Percentiles rank a stretch among this genome's conserved stretches.
phyloP scores from a whole-genome alignment of 1,140 invertebrate genomes.

The Polypedilum pembai region DNA sequence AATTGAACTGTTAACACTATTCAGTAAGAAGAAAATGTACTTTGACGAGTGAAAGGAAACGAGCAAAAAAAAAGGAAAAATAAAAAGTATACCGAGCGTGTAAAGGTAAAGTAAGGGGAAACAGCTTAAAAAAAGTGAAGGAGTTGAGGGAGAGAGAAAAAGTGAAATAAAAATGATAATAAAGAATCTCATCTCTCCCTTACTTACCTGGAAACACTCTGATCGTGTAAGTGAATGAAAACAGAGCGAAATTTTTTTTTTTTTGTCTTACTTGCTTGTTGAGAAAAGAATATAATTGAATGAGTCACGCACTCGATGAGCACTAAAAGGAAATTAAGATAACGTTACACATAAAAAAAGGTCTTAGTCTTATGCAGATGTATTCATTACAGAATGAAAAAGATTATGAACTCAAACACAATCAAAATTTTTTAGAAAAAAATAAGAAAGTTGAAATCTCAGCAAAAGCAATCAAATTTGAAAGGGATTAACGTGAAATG shows the following conservation, averaged over 20 bases:
- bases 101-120: not conserved
- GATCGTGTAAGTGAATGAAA: not conserved
- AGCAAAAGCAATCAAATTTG: not conserved
- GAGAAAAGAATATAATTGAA: not conserved
- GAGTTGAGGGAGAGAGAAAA: too few species aligned
- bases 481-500: not conserved
- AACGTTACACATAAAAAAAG: conserved; percentile 1
- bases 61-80: too few species aligned
- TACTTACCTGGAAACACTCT: not conserved
- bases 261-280: not conserved
- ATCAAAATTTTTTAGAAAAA: too few species aligned
- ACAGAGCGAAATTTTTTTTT: not conserved
- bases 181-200: not conserved
- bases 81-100: too few species aligned
- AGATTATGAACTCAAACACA: not conserved
- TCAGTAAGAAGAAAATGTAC: not conserved
- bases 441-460: not conserved
- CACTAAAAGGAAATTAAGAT: conserved; percentile 18
- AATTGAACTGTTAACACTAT: conserved; percentile 18
- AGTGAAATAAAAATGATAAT: too few species aligned
- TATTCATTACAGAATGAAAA: not conserved
- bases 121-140: not conserved
- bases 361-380: not conserved
- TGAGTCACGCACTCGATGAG: conserved; percentile 15
- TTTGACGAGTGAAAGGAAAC: too few species aligned